Percentiles rank a stretch among this genome's conserved stretches.
phyloP scores from a whole-genome alignment of 2,797 vertebrate species.

The Ctenopoma multispine region DNA sequence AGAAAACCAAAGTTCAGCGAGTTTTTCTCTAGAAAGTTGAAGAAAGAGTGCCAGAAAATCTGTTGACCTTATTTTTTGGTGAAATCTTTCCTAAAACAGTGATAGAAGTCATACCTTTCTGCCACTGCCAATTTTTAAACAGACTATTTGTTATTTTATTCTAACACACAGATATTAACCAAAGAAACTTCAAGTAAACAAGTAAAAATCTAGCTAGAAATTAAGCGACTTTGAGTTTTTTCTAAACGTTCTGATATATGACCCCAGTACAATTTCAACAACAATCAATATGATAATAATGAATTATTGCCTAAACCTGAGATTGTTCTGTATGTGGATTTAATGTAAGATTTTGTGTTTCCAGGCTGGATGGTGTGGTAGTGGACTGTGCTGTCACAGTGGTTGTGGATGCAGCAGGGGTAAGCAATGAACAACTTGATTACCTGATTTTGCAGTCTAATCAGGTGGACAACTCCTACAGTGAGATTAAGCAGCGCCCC shows the following conservation, averaged over 20 bases:
- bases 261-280: background rate
- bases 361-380: slow-evolving; percentile 81
- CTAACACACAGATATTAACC: background rate
- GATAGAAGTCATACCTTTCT: background rate
- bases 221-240: too few relatives aligned
- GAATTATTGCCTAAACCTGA: background rate
- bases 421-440: slow-evolving; percentile 89
- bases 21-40: background rate
- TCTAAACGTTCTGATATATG: too few relatives aligned
- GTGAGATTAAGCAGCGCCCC: slow-evolving; percentile 83
- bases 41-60: background rate
- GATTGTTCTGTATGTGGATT: background rate
- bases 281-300: background rate
- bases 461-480: slow-evolving; percentile 89
- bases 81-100: background rate
- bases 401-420: slow-evolving; percentile 82
- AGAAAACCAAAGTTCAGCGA: too few relatives aligned
- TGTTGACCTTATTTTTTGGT: background rate
- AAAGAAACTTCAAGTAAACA: background rate
- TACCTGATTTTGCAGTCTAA: slow-evolving; percentile 93
- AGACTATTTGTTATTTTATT: background rate
- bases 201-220: too few relatives aligned
- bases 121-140: background rate
- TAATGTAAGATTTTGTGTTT: slow-evolving; percentile 24
- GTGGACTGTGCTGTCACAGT: slow-evolving; percentile 90